Base-by-base conservation (phyloP, 92 coral and sea anemone genomes). In the Epizoanthus illoricatus region DNA sequence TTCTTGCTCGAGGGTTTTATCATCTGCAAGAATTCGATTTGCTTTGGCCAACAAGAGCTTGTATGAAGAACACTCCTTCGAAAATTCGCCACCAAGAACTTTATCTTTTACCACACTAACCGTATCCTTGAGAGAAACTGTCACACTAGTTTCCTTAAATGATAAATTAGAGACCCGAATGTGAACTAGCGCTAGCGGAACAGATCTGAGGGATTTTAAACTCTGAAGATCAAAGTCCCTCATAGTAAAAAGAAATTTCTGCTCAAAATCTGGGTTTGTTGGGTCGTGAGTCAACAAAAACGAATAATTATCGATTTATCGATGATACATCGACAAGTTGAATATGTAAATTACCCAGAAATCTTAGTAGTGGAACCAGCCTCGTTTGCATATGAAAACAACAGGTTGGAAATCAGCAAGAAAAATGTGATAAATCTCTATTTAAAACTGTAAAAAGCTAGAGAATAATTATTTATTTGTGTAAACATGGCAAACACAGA, bases 191-290 rank as follows among this genome's bases (percentile, higher is more conserved):
- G 89, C 74, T 43, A 92, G 86, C 47, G 89, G 91, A 11, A 88
- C 91, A 58, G 98, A 86, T 79, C 98, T 86, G 45, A 93, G 90
- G 47, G 98, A 89, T 81, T 92, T 93, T 45, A 93, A 85, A 90
- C 87, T 90, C 90, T 95, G 97, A 43, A 96, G 94, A 90, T 93
- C 99, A 71, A 96, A 88, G 85, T 96, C 99, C 90, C 99, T 96
- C 99, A 96, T 96, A 85, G 81, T 92, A 57, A 18, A 73, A 55
- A 17, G 24, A n/a, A 64, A 73, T 10, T 81, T 73, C 12, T 69
- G 64, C 73, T 57, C 71, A 56, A 65, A 63, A 19, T 56, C 60
- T 19, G n/a, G 47, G 15, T 42, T 59, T 47, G 73, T 79, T 75
- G 78, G 84, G 52, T 64, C 69, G 61, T 39, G 79, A 88, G 62